Percentiles rank a stretch among this genome's conserved stretches.
Evolutionary conservation across 2,888 invertebrate species (phyloP).

Genomic region (Caenorhabditis drosophilae): DNA sequence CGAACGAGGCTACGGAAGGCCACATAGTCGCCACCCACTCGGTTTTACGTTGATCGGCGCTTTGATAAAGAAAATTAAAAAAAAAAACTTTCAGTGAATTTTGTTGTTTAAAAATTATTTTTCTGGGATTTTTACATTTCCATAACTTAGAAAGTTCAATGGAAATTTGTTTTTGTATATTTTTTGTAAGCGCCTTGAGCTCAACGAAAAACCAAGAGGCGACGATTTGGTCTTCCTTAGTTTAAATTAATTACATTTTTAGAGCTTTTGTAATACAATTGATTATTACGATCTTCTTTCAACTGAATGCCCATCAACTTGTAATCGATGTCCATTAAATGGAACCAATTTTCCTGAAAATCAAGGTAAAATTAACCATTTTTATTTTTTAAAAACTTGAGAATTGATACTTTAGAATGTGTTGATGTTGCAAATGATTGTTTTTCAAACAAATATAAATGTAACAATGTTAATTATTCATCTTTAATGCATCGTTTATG

Average conservation of each 20-base stretch:
- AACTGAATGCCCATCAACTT: constrained; percentile 39
- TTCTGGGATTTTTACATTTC: no score
- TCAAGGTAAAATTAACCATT: background rate
- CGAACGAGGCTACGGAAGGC: no score
- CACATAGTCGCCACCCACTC: background rate
- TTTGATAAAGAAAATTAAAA: no score
- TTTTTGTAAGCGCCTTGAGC: no score
- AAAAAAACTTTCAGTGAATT: no score
- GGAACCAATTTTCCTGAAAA: constrained; percentile 7
- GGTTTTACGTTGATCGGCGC: no score
- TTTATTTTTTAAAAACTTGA: background rate
- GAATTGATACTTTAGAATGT: constrained; percentile 13
- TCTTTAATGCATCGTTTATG: constrained; percentile 40
- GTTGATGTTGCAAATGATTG: constrained; percentile 35
- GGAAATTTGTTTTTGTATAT: no score
- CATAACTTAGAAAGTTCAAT: no score
- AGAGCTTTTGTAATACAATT: constrained; percentile 40
- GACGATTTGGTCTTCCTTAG: no score
- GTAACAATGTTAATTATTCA: constrained; percentile 23
- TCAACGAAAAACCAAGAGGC: no score
- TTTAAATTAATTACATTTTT: no score
- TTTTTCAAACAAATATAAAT: constrained; percentile 7
- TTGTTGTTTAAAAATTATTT: no score
- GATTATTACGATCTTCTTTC: constrained; percentile 42
- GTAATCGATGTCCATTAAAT: constrained; percentile 37